Evolutionary conservation across 2,888 invertebrate species (phyloP).

Genomic region (Melieria crassipennis): DNA sequence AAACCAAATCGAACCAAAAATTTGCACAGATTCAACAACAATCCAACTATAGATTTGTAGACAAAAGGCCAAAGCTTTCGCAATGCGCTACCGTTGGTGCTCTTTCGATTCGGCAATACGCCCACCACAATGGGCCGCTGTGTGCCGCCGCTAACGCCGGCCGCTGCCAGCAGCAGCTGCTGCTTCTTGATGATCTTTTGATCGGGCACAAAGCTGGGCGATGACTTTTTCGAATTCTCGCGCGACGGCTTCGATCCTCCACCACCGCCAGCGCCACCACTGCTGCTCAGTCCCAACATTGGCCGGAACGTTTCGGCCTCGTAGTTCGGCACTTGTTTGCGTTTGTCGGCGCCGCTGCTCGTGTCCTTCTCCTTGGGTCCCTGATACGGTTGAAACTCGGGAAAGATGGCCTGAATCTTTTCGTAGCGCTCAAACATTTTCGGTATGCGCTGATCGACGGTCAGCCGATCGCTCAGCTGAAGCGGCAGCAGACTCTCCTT

Average conservation of each 20-base stretch:
- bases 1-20: constrained; percentile 5
- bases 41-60: neutral
- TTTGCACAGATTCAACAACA: constrained; percentile 3
- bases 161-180: constrained; percentile 55
- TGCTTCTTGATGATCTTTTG: constrained; percentile 59
- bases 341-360: constrained; percentile 47
- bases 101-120: constrained; percentile 29
- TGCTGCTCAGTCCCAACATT: constrained; percentile 30
- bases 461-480: constrained; percentile 33
- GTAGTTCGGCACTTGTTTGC: constrained; percentile 37
- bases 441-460: constrained; percentile 70
- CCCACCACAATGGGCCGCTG: constrained; percentile 41
- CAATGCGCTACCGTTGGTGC: constrained; percentile 11
- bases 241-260: constrained; percentile 58
- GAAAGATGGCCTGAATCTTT: constrained; percentile 82
- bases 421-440: constrained; percentile 78
- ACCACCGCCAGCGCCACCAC: constrained; percentile 27
- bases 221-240: constrained; percentile 63
- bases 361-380: constrained; percentile 46
- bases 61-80: constrained; percentile 14
- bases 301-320: constrained; percentile 48
- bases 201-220: constrained; percentile 58
- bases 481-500: constrained; percentile 51
- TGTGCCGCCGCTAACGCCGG: constrained; percentile 42
- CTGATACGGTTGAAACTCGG: constrained; percentile 71